Base-by-base conservation (phyloP, 2,888 invertebrate species). In the Dichetophora obliterata region DNA sequence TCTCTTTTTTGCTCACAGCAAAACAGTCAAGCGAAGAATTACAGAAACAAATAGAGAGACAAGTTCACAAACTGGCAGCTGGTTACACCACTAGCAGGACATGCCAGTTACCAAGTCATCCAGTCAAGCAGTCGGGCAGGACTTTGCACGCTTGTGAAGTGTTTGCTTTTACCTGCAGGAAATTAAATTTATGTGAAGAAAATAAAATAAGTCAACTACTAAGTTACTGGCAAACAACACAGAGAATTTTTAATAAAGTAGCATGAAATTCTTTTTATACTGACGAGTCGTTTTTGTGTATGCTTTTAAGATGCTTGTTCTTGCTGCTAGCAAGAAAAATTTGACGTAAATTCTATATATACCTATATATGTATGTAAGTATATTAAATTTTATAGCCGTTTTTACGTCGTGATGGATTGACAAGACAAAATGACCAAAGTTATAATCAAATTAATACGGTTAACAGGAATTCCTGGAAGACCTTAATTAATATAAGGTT, bases 181-280 rank as follows among this genome's bases (percentile, higher is more conserved):
- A 52, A 71, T 37, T 71, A 54, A 57, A 71, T 71, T 71, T 71
- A 71, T 71, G 19, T 19, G 9, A 34, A 66, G 11, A 37, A 34
- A 19, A 66, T 34, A 59, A 59, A 11, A 59, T 4, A 24, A 57
- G 11, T 57, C 24, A 24, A 57, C 57, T 8, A 57, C 9, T 24
- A 57, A 43, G 43, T 43, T 43, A 43, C 43, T 43, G 43, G 43
- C 4, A 11, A 43, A 11, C 11, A 43, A 14, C 43, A 43, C 43
- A 43, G 43, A 43, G 43, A 22, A 57, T 22, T 24, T 22, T 57
- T 24, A 57, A 57, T 19, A 57, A 57, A 24, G 57, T 22, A 54
- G 9, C n/a, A 19, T 19, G 19, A 6, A 19, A 5, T 22, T 54
- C 9, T 54, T 54, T 54, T 5, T 54, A 3, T 9, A 19, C 19